Conservation (phyloP, 2,888 invertebrate genomes). For the Diarsia dahlii region DNA sequence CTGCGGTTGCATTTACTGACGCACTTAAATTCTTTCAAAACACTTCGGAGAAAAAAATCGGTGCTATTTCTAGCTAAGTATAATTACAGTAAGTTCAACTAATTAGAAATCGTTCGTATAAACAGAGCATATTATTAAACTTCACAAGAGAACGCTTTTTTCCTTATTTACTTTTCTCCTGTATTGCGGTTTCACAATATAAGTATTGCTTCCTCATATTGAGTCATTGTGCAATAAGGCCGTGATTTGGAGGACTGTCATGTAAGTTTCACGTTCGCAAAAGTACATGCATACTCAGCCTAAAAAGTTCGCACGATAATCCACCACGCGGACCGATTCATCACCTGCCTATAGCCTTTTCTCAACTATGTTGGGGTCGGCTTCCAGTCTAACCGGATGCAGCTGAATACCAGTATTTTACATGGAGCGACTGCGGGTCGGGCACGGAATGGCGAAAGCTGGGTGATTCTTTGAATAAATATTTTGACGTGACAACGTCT, state of each 20-base stretch:
- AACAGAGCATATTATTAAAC: neutral
- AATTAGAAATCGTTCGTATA: conserved; percentile 19
- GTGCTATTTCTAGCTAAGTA: neutral
- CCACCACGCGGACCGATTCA: neutral
- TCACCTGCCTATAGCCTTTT: no score
- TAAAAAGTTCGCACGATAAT: neutral
- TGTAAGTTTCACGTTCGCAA: neutral
- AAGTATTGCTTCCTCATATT: neutral
- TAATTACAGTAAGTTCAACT: conserved; percentile 6
- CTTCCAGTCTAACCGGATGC: no score
- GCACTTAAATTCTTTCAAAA: neutral
- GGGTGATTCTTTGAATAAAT: neutral
- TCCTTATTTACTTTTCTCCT: conserved; percentile 28
- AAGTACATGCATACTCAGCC: neutral
- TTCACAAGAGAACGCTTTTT: neutral
- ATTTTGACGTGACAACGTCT: no score
- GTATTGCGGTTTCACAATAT: neutral
- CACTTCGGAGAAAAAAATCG: conserved; percentile 1
- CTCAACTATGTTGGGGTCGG: no score
- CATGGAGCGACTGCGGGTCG: no score
- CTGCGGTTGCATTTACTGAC: conserved; percentile 26
- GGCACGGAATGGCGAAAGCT: neutral
- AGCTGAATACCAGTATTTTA: no score
- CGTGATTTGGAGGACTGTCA: neutral
- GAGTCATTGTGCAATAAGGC: conserved; percentile 2